These are phyloP conservation scores for Epinotia brunnichana DNA, from an alignment of 2,888 invertebrate genomes.

Conservation along the genomic window DNA sequence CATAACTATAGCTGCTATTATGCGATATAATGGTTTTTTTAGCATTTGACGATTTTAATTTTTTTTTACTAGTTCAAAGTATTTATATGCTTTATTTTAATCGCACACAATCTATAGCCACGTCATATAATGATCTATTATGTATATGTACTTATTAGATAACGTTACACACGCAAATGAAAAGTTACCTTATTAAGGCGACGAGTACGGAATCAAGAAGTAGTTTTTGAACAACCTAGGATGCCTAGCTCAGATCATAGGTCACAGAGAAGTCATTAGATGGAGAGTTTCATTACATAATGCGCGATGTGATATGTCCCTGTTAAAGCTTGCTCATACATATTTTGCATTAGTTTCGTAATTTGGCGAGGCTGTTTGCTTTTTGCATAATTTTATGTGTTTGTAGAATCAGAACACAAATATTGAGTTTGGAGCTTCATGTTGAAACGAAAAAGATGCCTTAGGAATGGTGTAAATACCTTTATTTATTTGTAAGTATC, in stretches of 20 bases:
- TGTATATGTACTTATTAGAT: not conserved
- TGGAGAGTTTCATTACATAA: conserved; percentile 39
- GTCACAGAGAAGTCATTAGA: conserved; percentile 40
- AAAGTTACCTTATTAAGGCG: conserved; percentile 7
- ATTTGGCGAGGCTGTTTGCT: conserved; percentile 32
- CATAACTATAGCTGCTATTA: too few species aligned
- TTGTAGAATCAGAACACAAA: conserved; percentile 22
- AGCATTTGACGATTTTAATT: too few species aligned
- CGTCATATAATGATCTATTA: too few species aligned
- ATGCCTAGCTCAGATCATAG: conserved; percentile 37
- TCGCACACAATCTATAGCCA: too few species aligned
- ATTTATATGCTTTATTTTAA: too few species aligned
- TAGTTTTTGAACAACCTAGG: conserved; percentile 36
- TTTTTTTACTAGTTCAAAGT: too few species aligned
- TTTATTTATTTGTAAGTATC: not conserved
- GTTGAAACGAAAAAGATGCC: not conserved
- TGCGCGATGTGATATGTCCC: conserved; percentile 26
- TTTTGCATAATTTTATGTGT: conserved; percentile 38
- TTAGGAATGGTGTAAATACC: not conserved
- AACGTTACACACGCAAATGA: not conserved
- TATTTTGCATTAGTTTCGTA: conserved; percentile 43
- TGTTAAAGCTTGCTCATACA: conserved; percentile 25
- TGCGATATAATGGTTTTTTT: too few species aligned
- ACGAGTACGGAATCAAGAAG: conserved; percentile 10
- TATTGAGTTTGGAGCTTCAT: not conserved